Evolutionary conservation across 2,113 vertebrate species (phyloP).

Genomic region (Tupaia tana): DNA sequence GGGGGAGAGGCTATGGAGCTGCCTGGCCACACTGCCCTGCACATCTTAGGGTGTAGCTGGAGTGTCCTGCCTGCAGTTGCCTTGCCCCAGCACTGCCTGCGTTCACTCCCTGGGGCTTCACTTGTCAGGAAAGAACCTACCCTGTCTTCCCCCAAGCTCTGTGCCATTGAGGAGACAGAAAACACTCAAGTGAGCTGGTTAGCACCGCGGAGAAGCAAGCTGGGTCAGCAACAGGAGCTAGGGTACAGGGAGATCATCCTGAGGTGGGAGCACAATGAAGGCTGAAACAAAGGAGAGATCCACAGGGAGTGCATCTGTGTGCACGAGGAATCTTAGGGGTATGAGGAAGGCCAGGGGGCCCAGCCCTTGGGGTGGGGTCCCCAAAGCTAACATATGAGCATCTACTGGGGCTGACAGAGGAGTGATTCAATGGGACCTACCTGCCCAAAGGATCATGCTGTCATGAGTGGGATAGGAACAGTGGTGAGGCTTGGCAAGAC

Average conservation of each 20-base stretch:
- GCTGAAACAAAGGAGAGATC: no score
- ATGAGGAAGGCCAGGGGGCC: neutral
- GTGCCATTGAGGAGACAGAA: no score
- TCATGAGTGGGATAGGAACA: no score
- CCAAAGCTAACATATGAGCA: neutral
- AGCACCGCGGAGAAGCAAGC: neutral
- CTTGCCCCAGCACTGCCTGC: neutral
- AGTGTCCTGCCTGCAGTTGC: neutral
- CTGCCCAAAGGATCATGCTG: neutral
- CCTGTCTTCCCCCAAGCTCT: neutral
- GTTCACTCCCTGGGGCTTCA: neutral
- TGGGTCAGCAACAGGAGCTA: neutral
- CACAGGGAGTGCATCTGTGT: neutral
- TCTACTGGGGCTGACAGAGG: neutral
- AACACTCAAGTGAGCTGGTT: neutral
- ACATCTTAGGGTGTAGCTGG: no score
- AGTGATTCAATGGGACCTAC: neutral
- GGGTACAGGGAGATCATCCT: neutral
- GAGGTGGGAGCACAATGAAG: neutral
- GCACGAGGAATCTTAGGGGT: neutral
- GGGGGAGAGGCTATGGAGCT: neutral
- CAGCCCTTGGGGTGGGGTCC: neutral
- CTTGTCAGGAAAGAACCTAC: neutral
- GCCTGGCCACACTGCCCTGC: neutral
- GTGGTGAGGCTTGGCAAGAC: neutral